phyloP scores from a whole-genome alignment of 2,888 invertebrate genomes.

The Limnephilus auricula region DNA sequence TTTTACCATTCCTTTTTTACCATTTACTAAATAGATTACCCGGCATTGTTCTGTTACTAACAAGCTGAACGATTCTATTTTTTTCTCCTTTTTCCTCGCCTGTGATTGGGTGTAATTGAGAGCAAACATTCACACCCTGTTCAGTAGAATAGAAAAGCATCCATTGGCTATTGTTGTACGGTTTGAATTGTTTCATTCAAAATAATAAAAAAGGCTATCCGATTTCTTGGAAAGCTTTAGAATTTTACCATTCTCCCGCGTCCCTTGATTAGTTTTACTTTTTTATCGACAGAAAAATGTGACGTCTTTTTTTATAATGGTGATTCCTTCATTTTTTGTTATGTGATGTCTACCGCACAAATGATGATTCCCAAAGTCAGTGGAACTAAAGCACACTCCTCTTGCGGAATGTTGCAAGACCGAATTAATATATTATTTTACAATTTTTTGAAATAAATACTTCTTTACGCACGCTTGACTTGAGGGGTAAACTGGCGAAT shows the following conservation, averaged over 20 bases:
- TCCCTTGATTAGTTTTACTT: neutral
- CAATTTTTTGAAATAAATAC: too few relatives aligned
- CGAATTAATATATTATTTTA: too few relatives aligned
- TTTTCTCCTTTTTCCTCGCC: neutral
- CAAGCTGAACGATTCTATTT: neutral
- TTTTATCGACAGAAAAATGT: neutral
- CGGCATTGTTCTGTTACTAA: neutral
- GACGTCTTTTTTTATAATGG: neutral
- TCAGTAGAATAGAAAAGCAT: neutral
- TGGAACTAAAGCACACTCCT: neutral
- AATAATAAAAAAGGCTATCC: neutral
- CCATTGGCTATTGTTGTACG: neutral
- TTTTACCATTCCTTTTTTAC: too few relatives aligned
- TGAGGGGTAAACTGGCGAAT: too few relatives aligned
- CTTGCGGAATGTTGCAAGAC: neutral
- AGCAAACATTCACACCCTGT: neutral
- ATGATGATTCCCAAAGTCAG: neutral
- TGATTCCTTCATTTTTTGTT: neutral
- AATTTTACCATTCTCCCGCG: neutral
- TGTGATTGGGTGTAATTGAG: neutral
- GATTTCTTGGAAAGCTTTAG: neutral
- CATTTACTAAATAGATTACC: neutral
- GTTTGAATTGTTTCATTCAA: neutral
- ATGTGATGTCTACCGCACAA: neutral
- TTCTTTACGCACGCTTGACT: too few relatives aligned